Evolutionary conservation across 2,797 vertebrate genomes (phyloP).

Genomic region (Cichlasoma orientale): DNA sequence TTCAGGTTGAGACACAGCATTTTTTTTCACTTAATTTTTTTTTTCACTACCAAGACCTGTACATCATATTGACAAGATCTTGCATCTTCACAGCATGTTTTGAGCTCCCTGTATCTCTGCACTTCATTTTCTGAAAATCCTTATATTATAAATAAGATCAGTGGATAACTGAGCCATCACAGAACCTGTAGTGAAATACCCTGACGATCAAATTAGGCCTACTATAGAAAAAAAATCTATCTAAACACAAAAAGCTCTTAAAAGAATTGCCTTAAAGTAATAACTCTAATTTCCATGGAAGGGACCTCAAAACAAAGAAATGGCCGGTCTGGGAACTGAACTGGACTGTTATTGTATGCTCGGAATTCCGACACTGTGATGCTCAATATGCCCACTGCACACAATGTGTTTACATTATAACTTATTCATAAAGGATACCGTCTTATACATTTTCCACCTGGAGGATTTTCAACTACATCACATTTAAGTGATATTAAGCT

Average conservation of each 20-base stretch:
- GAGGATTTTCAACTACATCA: accelerated
- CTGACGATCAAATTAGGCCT: constrained; percentile 14
- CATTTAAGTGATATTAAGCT: not conserved
- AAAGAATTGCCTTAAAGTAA: constrained; percentile 12
- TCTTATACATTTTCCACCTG: not conserved
- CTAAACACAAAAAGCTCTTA: not conserved
- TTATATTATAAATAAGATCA: constrained; percentile 30
- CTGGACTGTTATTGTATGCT: not conserved
- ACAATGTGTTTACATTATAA: not conserved
- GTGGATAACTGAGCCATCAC: constrained; percentile 15
- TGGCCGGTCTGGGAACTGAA: constrained; percentile 2
- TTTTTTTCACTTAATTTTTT: not conserved
- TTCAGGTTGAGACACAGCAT: constrained; percentile 3
- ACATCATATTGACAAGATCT: not conserved
- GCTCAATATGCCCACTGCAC: not conserved
- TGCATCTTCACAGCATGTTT: not conserved
- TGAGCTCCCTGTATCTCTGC: not conserved
- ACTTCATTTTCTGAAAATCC: constrained; percentile 11
- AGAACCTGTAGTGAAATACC: not conserved
- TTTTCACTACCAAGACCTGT: not conserved
- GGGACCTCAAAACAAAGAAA: constrained; percentile 24
- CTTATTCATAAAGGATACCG: not conserved
- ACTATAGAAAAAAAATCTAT: not conserved
- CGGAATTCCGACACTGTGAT: not conserved
- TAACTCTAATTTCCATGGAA: not conserved